Base-by-base conservation (phyloP, 1,140 invertebrate species). In the Acromyrmex heyeri region DNA sequence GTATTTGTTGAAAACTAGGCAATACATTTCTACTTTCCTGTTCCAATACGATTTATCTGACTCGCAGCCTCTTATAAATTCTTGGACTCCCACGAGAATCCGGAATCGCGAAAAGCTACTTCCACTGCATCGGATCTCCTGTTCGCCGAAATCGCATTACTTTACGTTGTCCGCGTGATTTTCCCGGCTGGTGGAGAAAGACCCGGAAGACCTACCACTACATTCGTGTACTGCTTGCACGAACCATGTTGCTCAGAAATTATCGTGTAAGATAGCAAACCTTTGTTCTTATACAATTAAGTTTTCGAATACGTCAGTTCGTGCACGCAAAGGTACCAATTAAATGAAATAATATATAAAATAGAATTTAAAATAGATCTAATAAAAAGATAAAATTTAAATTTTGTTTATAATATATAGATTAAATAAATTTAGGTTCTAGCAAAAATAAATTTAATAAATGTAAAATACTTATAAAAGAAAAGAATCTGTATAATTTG, bases 121-220 rank as follows among this genome's bases (percentile, higher is more conserved):
- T 82, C 79, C 38, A 73, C 55, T 82, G 55, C 67, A 73, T 61
- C 18, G 24, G 55, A 81, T 61, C 78, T 75, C 14, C 24, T 75
- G 79, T 83, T 73, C 69, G 69, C 69, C 79, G 61, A 83, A 83
- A 83, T 83, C 55, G 69, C 79, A 83, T 83, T 83, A 83, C 79
- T 61, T 83, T 57, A 83, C 24, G 69, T 83, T 69, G 79, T 24
- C 79, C 44, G 38, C 53, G 79, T 83, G 69, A 83, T 83, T 83
- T 75, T 75, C 79, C 8, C 55, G 69, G n/a, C 18, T 83, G 27
- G 69, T 7, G 69, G 18, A 67, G 64, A 82, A 82, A 69, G 65
- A 61, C 38, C 18, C 38, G 79, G 67, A 83, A 73, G 69, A 73
- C 14, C 38, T 67, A 59, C 48, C 27, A 73, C 24, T 62, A 61